Evolutionary conservation across 37 sponge, comb jelly and placozoan species (phyloP).

Genomic region (Halichondria panicea): DNA sequence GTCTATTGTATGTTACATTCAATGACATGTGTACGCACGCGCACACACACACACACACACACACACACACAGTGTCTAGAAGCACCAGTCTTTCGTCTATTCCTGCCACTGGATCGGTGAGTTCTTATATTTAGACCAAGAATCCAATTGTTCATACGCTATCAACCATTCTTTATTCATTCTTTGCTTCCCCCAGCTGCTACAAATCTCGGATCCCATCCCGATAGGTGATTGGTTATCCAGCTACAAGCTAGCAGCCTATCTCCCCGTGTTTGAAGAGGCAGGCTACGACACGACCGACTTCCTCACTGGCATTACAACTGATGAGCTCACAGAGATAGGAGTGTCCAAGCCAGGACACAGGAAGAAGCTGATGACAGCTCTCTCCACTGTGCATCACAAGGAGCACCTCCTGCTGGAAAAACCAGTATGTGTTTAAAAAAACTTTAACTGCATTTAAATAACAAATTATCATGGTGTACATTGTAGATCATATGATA

Average conservation of each 20-base stretch:
- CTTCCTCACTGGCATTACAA: constrained; percentile 62
- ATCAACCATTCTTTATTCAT: no score
- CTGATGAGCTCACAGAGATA: constrained; percentile 76
- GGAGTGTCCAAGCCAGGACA: constrained; percentile 87
- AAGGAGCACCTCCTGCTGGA: constrained; percentile 49
- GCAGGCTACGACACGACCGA: constrained; percentile 79
- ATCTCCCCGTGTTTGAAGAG: constrained; percentile 39
- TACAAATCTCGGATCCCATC: constrained; percentile 32
- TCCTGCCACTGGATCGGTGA: constrained; percentile 27
- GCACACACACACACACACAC: constrained; percentile 8
- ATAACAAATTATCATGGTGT: no score
- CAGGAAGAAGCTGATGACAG: constrained; percentile 79
- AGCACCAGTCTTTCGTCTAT: constrained; percentile 58
- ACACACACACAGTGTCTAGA: constrained; percentile 44
- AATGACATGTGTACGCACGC: background rate
- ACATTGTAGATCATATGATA: no score
- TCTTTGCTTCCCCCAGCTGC: constrained; percentile 14
- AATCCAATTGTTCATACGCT: no score
- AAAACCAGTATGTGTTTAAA: constrained; percentile 74
- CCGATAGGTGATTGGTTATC: constrained; percentile 76
- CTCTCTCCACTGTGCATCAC: constrained; percentile 29
- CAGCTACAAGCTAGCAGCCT: constrained; percentile 73
- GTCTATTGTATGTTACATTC: no score
- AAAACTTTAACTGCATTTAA: background rate
- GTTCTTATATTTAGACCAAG: constrained; percentile 12